phyloP scores from a whole-genome alignment of 2,113 vertebrate species.

The Isichthys henryi region DNA sequence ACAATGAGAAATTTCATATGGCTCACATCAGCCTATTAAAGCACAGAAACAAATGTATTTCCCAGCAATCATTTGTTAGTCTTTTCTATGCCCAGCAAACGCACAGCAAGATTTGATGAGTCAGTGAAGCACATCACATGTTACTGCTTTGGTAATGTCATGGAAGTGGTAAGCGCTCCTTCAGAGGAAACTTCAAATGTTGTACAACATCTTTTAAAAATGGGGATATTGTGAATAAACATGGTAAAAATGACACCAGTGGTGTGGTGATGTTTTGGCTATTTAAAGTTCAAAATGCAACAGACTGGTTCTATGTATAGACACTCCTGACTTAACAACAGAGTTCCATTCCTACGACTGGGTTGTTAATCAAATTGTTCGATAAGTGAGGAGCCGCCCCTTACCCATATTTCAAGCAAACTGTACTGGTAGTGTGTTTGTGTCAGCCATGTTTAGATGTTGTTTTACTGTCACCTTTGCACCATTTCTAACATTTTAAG shows the following conservation, averaged over 20 bases:
- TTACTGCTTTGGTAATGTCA: background rate
- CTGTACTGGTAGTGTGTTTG: background rate
- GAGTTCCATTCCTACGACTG: background rate
- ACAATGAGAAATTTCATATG: background rate
- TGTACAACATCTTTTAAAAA: background rate
- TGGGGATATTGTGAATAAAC: background rate
- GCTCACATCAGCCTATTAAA: background rate
- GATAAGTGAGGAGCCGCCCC: background rate
- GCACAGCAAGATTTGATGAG: background rate
- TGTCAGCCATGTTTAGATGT: background rate
- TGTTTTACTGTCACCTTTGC: background rate
- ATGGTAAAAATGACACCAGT: background rate
- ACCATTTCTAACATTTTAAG: background rate
- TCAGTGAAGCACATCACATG: background rate
- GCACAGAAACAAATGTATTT: background rate
- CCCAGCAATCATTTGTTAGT: background rate
- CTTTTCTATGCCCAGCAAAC: background rate
- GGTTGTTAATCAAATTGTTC: background rate
- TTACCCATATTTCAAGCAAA: background rate
- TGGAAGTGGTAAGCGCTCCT: background rate
- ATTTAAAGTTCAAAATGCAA: background rate
- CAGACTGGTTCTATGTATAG: background rate
- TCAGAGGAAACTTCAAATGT: background rate
- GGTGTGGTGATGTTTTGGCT: background rate
- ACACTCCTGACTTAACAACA: background rate